Evolutionary conservation across 2,797 vertebrate species (phyloP), one percentile per base, ranked within the genome.

Genomic region (Sarcoramphus papa): DNA sequence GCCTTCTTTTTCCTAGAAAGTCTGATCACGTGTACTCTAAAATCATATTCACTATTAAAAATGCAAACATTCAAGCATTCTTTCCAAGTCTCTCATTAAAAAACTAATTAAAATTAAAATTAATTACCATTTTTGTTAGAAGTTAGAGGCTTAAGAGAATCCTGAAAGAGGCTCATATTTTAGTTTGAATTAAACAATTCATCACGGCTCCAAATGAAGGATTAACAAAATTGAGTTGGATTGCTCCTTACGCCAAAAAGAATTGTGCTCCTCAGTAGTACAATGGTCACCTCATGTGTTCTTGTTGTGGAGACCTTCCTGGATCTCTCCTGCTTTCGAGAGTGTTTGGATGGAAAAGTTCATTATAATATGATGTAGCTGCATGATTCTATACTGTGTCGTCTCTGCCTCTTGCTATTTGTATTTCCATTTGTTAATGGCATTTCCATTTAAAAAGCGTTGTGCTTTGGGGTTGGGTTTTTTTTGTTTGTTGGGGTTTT

Each of bases 101-200:
- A 94, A 96, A 24, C 41, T 88, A 85, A 95, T 97, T 95, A 94
- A 94, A 95, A 95, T 92, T 84, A 84, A 93, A 95, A 95, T 95
- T 88, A 91, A 96, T 96, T 94, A 91, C 35, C 65, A 94, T 90
- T 96, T 96, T 90, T 96, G 85, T 95, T 94, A 94, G 90, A 97
- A 92, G 90, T 93, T 78, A 70, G 27, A 93, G 48, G 87, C 75
- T 91, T 94, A 85, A 85, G 41, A 90, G 72, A 96, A 91, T 91
- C 67, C 41, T 82, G 56, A 77, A 92, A 79, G 79, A 78, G 23
- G 41, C 28, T 91, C 73, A 21, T 78, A 85, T 80, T 88, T 94
- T 63, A 93, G 68, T 82, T 65, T 76, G 76, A 90, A 92, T 93
- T 85, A 83, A 90, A 92, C 75, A 69, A 95, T 69, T 88, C 65